Percentiles rank a stretch among this genome's conserved stretches.
These are phyloP conservation scores for Balaeniceps rex DNA, from an alignment of 2,113 vertebrate species.

Conservation along the genomic window DNA sequence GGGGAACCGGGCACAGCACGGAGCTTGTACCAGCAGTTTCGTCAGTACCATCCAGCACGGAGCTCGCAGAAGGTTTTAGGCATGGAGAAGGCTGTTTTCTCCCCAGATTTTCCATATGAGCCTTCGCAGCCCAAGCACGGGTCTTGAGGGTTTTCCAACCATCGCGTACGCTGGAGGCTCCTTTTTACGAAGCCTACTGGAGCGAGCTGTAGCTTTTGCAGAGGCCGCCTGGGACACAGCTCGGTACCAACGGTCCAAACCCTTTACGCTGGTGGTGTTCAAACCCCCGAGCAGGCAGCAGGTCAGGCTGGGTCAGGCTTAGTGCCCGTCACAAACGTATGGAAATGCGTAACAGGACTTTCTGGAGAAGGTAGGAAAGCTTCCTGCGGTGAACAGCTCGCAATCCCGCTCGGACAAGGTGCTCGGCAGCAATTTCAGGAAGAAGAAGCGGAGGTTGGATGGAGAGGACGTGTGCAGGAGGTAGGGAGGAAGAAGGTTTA, in stretches of 20 bases:
- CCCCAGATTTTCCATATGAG: neutral
- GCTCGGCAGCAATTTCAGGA: neutral
- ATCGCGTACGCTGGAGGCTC: neutral
- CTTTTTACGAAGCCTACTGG: neutral
- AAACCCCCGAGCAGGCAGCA: neutral
- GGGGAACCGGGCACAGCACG: neutral
- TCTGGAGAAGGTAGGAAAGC: neutral
- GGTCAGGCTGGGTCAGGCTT: neutral
- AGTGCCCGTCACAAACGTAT: neutral
- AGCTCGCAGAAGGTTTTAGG: neutral
- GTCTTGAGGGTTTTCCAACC: neutral
- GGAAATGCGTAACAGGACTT: neutral
- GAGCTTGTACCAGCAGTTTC: neutral
- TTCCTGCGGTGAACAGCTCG: neutral
- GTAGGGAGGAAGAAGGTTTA: neutral
- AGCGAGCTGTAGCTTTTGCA: neutral
- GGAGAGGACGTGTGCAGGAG: neutral
- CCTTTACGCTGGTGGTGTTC: neutral
- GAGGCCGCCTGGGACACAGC: neutral
- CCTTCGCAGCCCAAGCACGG: fast-evolving
- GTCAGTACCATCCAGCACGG: fast-evolving
- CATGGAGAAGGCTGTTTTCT: neutral
- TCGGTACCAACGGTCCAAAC: fast-evolving
- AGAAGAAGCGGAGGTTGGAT: neutral
- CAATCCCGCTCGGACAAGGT: fast-evolving